Evolutionary conservation across 2,797 vertebrate species (phyloP).

Genomic region (Eulemur rubriventer): DNA sequence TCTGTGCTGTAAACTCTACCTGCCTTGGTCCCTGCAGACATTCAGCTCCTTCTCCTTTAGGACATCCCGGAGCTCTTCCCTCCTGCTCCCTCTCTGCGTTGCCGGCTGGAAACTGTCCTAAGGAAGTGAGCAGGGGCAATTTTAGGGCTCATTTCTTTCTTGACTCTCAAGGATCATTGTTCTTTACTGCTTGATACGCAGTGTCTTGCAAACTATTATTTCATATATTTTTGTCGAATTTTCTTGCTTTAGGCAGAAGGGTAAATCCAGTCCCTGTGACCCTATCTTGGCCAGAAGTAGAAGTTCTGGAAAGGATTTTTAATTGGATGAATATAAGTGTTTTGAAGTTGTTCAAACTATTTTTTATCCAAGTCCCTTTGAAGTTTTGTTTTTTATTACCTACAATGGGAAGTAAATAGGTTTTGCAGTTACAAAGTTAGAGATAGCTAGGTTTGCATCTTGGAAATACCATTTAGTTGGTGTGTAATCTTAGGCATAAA

Average conservation of each 20-base stretch:
- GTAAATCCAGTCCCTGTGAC: not conserved
- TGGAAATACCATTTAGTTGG: not conserved
- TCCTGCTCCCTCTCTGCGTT: not conserved
- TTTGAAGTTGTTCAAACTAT: not conserved
- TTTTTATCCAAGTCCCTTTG: not conserved
- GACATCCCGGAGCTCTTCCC: not conserved
- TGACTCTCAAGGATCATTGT: not conserved
- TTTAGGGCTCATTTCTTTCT: not conserved
- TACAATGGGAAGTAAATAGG: not conserved
- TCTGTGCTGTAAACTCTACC: not conserved
- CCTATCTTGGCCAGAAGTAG: not conserved
- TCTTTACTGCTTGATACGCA: not conserved
- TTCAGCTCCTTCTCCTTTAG: not conserved
- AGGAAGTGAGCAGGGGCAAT: not conserved
- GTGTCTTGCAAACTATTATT: not conserved
- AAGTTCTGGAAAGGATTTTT: not conserved
- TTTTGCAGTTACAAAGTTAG: not conserved
- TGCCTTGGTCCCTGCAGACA: not conserved
- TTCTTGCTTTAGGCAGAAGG: not conserved
- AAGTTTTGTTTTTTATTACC: not conserved
- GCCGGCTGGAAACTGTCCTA: not conserved
- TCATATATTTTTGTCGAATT: not conserved
- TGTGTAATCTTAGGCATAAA: not conserved
- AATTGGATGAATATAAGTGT: not conserved
- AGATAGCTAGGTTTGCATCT: not conserved